Conservation (phyloP, 2,888 invertebrate genomes). For the Escarpia spicata region DNA sequence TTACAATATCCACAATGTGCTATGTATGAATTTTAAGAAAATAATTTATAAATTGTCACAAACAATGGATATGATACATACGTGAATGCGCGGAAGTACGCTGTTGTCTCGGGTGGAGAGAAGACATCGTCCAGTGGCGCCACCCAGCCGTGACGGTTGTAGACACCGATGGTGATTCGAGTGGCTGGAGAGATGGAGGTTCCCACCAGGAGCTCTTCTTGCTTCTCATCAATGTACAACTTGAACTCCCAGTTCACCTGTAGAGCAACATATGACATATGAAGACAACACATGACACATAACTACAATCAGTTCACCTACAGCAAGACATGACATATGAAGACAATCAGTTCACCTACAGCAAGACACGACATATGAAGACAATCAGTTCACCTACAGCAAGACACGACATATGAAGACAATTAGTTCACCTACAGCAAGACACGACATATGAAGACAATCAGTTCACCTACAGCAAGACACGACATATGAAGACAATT, state of each 20-base stretch:
- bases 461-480: too few relatives aligned
- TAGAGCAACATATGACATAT: neutral
- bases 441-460: too few relatives aligned
- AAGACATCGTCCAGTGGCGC: neutral
- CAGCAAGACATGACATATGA: neutral
- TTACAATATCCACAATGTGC: too few relatives aligned
- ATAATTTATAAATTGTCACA: too few relatives aligned
- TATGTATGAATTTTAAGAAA: too few relatives aligned
- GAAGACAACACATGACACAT: neutral
- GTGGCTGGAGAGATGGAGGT: neutral
- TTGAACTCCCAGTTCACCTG: neutral
- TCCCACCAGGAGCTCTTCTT: neutral
- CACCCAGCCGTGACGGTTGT: constrained; percentile 5
- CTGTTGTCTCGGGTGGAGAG: neutral
- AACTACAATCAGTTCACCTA: neutral
- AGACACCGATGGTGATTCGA: neutral
- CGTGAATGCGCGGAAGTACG: neutral
- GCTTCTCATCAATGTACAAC: neutral
- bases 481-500: too few relatives aligned
- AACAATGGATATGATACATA: neutral
- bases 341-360: too few relatives aligned
- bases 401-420: too few relatives aligned
- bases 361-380: too few relatives aligned
- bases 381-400: too few relatives aligned
- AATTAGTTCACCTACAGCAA: too few relatives aligned